These are phyloP conservation scores for Fabriciana adippe DNA, from an alignment of 2,888 invertebrate genomes.

Conservation along the genomic window DNA sequence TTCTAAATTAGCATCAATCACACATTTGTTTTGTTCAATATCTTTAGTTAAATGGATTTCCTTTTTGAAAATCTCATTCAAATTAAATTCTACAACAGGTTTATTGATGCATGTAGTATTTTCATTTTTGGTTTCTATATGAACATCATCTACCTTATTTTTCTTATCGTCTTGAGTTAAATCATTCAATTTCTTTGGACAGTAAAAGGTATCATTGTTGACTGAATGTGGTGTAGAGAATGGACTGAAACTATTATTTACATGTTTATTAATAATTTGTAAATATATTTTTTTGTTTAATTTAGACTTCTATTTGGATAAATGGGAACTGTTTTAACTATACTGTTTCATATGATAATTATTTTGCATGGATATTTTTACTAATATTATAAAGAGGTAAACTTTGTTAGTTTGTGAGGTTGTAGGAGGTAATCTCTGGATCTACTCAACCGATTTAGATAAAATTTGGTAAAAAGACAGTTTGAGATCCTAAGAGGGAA, in stretches of 20 bases:
- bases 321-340: no score
- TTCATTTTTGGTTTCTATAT: constrained; percentile 10
- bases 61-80: constrained; percentile 20
- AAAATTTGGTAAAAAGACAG: no score
- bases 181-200: constrained; percentile 48
- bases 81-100: constrained; percentile 4
- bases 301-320: no score
- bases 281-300: no score
- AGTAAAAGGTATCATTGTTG: constrained; percentile 53
- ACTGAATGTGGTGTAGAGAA: constrained; percentile 60
- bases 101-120: constrained; percentile 32
- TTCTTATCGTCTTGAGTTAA: constrained; percentile 11
- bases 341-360: no score
- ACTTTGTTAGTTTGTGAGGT: no score
- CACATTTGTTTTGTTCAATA: constrained; percentile 43
- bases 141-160: constrained; percentile 10
- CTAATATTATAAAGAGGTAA: no score
- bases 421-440: no score
- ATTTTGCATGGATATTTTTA: no score
- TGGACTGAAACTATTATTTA: constrained; percentile 59
- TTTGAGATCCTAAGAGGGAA: no score
- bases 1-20: constrained; percentile 64
- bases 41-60: neutral
- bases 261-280: neutral
- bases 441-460: no score